A percentile compares a stretch with the other conserved stretches of the same genome.
These are phyloP conservation scores for Drosophila borealis DNA, from an alignment of 2,888 invertebrate species.

Conservation along the genomic window DNA sequence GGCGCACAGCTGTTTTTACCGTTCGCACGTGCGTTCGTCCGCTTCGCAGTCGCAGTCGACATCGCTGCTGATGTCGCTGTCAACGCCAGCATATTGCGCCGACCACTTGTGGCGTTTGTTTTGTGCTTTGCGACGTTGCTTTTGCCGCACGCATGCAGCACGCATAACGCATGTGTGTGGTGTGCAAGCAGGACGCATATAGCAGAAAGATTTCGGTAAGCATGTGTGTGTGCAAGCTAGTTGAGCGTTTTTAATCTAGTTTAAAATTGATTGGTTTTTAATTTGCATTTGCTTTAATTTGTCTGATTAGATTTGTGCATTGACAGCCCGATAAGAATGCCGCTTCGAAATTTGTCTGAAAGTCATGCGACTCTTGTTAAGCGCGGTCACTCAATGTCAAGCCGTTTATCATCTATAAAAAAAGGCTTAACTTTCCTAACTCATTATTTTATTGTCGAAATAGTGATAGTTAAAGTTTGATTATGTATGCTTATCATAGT, in stretches of 20 bases:
- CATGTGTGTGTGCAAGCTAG: not conserved
- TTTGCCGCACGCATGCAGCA: conserved; percentile 28
- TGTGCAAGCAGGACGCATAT: not conserved
- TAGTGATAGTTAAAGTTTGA: no score
- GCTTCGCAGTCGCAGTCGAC: conserved; percentile 21
- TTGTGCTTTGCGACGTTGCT: conserved; percentile 13
- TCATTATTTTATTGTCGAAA: no score
- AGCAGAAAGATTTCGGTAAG: not conserved
- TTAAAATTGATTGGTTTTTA: conserved; percentile 51
- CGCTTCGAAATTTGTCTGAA: not conserved
- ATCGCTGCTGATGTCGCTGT: not conserved
- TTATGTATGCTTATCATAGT: no score
- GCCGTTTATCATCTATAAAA: not conserved
- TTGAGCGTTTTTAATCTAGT: conserved; percentile 28
- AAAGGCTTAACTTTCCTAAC: no score
- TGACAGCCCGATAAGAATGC: conserved; percentile 47
- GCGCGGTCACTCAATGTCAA: conserved; percentile 35
- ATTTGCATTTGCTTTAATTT: conserved; percentile 46
- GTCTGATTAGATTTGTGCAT: conserved; percentile 33
- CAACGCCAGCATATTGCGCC: conserved; percentile 15
- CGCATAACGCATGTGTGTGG: conserved; percentile 2
- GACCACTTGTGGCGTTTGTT: conserved; percentile 60
- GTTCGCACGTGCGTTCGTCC: conserved; percentile 46
- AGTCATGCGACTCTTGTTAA: conserved; percentile 7
- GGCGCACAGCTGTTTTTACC: conserved; percentile 54